phyloP scores from a whole-genome alignment of 2,113 vertebrate species.

The Nothocercus nigrocapillus region DNA sequence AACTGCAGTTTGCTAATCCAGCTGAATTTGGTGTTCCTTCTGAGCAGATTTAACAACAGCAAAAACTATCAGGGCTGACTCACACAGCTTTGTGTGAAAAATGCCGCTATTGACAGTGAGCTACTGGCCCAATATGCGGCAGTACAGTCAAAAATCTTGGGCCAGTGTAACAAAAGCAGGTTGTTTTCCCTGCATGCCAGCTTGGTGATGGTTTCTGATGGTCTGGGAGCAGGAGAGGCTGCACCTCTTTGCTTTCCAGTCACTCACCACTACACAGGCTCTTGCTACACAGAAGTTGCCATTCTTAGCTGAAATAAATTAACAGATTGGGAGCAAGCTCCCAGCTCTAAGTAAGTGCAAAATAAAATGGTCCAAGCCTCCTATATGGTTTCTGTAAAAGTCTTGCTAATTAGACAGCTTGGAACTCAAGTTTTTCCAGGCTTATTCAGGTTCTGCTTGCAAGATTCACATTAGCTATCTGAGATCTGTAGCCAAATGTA shows the following conservation, averaged over 20 bases:
- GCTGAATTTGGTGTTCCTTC: background rate
- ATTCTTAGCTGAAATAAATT: background rate
- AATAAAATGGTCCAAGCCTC: background rate
- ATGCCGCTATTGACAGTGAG: background rate
- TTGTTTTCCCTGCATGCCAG: background rate
- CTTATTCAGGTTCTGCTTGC: background rate
- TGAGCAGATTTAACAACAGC: background rate
- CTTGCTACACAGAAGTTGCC: background rate
- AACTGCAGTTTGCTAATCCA: background rate
- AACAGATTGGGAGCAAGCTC: background rate
- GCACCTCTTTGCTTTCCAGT: background rate
- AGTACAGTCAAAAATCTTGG: background rate
- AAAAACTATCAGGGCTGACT: background rate
- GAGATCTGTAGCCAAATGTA: background rate
- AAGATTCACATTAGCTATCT: background rate
- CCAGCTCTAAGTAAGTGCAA: background rate
- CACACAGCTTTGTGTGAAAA: background rate
- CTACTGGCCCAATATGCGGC: background rate
- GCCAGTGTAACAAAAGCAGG: background rate
- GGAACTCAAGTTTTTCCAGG: background rate
- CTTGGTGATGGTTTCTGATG: background rate
- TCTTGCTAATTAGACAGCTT: background rate
- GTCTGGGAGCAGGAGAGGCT: background rate
- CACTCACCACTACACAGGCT: background rate
- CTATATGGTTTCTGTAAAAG: background rate